phyloP scores from a whole-genome alignment of 2,113 vertebrate genomes.

The Scomber colias region DNA sequence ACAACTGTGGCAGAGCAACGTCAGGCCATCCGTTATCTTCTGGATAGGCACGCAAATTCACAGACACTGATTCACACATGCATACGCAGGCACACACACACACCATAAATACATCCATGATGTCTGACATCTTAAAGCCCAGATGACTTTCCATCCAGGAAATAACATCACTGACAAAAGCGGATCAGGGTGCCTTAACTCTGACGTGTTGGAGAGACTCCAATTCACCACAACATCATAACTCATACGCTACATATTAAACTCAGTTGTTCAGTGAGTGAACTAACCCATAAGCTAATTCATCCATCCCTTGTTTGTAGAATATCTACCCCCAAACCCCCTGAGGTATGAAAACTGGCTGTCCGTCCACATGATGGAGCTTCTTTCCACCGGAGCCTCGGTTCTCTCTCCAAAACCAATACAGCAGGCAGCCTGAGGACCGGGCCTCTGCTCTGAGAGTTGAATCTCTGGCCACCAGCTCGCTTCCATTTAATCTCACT shows the following conservation, averaged over 20 bases:
- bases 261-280: constrained; percentile 56
- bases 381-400: constrained; percentile 36
- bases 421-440: constrained; percentile 41
- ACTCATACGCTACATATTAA: constrained; percentile 58
- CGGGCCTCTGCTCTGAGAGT: constrained; percentile 24
- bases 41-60: not conserved
- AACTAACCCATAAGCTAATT: constrained; percentile 63
- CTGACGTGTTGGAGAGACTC: constrained; percentile 52
- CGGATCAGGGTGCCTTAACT: constrained; percentile 7
- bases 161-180: constrained; percentile 49
- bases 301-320: constrained; percentile 51
- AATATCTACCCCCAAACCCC: constrained; percentile 44
- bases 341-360: constrained; percentile 46
- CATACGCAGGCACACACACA: constrained; percentile 10
- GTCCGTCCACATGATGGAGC: constrained; percentile 43
- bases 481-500: constrained; percentile 56
- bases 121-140: constrained; percentile 43
- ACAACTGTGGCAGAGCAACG: constrained; percentile 11
- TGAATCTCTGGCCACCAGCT: constrained; percentile 51
- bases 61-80: not conserved
- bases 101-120: constrained; percentile 39
- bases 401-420: constrained; percentile 64
- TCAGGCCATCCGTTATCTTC: not conserved
- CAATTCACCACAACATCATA: constrained; percentile 59
- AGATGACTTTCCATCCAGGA: constrained; percentile 50